Percentiles rank a stretch among this genome's conserved stretches.
Evolutionary conservation across 2,888 invertebrate genomes (phyloP).

Genomic region (Slavum lentiscoides): DNA sequence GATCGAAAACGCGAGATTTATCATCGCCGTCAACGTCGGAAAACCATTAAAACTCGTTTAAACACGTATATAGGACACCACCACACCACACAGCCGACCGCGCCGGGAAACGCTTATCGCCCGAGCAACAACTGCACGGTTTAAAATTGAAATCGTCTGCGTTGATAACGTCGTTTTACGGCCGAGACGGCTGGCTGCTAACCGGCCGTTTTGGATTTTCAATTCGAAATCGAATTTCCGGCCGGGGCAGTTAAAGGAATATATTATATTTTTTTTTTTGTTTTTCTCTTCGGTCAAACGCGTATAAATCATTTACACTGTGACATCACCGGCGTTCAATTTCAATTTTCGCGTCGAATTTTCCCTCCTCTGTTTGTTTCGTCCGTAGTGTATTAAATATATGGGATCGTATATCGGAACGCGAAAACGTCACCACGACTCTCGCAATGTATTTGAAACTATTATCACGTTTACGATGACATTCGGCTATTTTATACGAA

Average conservation of each 20-base stretch:
- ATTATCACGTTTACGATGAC: too few relatives aligned
- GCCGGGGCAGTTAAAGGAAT: constrained; percentile 3
- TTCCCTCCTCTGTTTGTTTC: not conserved
- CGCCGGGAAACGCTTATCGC: too few relatives aligned
- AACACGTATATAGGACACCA: too few relatives aligned
- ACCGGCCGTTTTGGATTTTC: constrained; percentile 41
- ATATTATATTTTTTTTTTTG: not conserved
- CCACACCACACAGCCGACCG: too few relatives aligned
- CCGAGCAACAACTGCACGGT: too few relatives aligned
- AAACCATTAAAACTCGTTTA: too few relatives aligned
- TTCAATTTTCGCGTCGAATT: not conserved
- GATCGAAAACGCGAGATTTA: too few relatives aligned
- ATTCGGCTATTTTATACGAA: too few relatives aligned
- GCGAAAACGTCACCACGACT: too few relatives aligned
- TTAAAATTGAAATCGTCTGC: constrained; percentile 15
- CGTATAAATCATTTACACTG: constrained; percentile 25
- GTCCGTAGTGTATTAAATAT: not conserved
- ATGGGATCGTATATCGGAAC: not conserved
- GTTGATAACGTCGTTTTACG: not conserved
- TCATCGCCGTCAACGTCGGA: too few relatives aligned
- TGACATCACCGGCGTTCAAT: not conserved
- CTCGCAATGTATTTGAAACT: not conserved
- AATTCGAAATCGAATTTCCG: constrained; percentile 50
- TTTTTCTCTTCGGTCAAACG: not conserved
- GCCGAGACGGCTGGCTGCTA: not conserved